These are phyloP conservation scores for Julus scandinavius DNA, from an alignment of 2,888 invertebrate species.

Conservation along the genomic window DNA sequence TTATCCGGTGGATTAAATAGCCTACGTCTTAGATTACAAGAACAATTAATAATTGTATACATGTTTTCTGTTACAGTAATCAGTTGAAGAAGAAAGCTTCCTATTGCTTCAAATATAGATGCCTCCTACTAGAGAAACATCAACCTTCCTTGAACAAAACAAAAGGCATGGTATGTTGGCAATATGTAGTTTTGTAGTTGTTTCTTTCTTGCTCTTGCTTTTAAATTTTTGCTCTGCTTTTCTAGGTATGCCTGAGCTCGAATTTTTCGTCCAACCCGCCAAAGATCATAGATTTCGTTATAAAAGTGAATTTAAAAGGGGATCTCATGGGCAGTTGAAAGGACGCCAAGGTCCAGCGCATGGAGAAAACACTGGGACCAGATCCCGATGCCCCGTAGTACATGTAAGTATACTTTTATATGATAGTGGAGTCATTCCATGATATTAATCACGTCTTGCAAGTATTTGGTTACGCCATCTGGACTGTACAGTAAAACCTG, in stretches of 20 bases:
- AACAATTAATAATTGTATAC: too few species aligned
- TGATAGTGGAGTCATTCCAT: neutral
- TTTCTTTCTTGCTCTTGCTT: neutral
- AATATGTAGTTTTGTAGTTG: neutral
- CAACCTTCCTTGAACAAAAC: neutral
- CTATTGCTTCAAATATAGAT: neutral
- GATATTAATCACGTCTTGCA: too few species aligned
- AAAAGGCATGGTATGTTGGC: neutral
- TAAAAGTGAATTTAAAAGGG: conserved; percentile 8
- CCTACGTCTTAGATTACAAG: too few species aligned
- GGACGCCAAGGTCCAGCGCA: neutral
- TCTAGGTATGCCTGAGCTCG: neutral
- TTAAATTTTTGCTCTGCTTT: neutral
- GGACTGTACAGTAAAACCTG: too few species aligned
- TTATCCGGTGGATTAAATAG: too few species aligned
- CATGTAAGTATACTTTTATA: neutral
- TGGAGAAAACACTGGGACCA: neutral
- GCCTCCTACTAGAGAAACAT: neutral
- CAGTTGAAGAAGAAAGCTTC: neutral
- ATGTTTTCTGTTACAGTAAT: neutral
- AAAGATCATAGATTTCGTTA: conserved; percentile 46
- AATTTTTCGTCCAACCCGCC: neutral
- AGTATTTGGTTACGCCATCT: too few species aligned
- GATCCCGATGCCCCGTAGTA: neutral
- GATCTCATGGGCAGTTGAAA: conserved; percentile 50